Base-by-base conservation (phyloP, 2,113 vertebrate genomes). In the Protomyctophum bolini region DNA sequence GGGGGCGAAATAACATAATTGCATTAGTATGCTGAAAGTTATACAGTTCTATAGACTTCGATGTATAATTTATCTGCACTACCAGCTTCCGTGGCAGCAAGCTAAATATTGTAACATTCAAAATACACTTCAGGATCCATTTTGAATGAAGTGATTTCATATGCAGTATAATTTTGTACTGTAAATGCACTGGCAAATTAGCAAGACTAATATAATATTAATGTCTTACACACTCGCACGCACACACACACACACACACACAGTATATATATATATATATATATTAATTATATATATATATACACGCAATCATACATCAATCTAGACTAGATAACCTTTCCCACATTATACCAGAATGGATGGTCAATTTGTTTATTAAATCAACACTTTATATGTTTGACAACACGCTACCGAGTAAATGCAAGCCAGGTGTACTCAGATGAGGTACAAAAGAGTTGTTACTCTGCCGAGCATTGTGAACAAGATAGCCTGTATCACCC, bases 91-190 rank as follows among this genome's bases (percentile, higher is more conserved):
- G 68, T 76, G 79, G 41, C 67, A 63, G 63, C 28, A 83, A 80
- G 48, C 51, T 21, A 75, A 83, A 83, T 81, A 85, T 86, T 87
- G 57, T 54, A 70, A 72, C 70, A 77, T 29, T 66, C 50, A 83
- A 82, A 86, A 57, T 60, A 79, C 79, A 78, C 14, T 1, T 48
- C 21, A 7, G 7, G 55, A 70, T 76, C 64, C n/a, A 72, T 72
- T 70, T 47, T 50, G 56, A 75, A 80, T 68, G 51, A 83, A 71
- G 6, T 57, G 58, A 63, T 21, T 76, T 45, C 41, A 15, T 51
- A 64, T 28, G 49, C 3, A 41, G 33, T 41, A 41, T 41, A 41
- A 41, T 41, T 41, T 41, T 41, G 33, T 41, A 41, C 33, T 41
- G 33, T 41, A 41, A 41, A 41, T 41, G 33, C 33, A 41, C 33